Evolutionary conservation across 1,140 invertebrate species (phyloP).

Genomic region (Epicauta chinensis): DNA sequence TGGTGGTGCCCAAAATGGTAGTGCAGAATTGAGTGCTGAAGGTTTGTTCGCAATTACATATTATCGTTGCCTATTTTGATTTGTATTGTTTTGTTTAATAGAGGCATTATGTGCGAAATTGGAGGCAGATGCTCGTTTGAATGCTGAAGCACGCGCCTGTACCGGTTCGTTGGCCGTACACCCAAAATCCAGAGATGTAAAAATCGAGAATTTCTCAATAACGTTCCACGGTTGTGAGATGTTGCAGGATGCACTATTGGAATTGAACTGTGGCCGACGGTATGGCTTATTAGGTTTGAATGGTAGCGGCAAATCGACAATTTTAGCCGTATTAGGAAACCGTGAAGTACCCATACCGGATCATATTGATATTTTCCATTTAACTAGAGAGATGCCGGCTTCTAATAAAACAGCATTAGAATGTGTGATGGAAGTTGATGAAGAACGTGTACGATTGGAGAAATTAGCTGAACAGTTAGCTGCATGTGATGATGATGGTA

Average conservation of each 20-base stretch:
- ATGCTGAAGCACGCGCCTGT: constrained; percentile 88
- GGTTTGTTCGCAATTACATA: constrained; percentile 36
- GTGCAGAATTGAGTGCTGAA: constrained; percentile 45
- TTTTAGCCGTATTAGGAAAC: constrained; percentile 85
- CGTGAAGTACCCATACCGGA: constrained; percentile 95
- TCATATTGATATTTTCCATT: constrained; percentile 96
- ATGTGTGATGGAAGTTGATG: constrained; percentile 97
- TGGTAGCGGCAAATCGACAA: constrained; percentile 94
- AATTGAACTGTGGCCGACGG: constrained; percentile 92
- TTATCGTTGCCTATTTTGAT: background rate
- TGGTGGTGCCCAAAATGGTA: constrained; percentile 43
- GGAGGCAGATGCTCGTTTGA: constrained; percentile 83
- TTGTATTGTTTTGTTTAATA: constrained; percentile 39
- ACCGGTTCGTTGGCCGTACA: constrained; percentile 94
- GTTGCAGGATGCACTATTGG: constrained; percentile 90
- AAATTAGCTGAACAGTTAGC: constrained; percentile 87
- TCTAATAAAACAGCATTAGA: constrained; percentile 88
- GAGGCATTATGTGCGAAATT: constrained; percentile 82
- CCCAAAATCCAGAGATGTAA: constrained; percentile 90
- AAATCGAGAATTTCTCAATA: constrained; percentile 95
- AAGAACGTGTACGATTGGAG: constrained; percentile 87
- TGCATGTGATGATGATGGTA: constrained; percentile 78
- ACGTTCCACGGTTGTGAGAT: constrained; percentile 97
- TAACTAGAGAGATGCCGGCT: constrained; percentile 94
- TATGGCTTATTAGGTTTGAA: constrained; percentile 96